Percentiles rank a stretch among this genome's conserved stretches.
Conservation (phyloP, 1,140 invertebrate species). For the Rhopalosiphum maidis region DNA sequence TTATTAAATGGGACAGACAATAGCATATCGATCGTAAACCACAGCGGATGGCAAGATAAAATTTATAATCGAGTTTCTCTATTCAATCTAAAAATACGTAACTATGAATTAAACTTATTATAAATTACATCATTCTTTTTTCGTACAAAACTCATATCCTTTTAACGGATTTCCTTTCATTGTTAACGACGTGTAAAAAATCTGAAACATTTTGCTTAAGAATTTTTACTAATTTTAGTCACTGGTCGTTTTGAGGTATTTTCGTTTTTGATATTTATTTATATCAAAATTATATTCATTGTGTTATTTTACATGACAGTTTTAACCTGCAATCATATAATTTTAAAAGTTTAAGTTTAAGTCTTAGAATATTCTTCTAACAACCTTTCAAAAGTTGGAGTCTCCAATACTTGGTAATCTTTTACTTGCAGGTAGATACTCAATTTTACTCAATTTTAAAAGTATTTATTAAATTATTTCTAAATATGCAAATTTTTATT, state of each 20-base stretch:
- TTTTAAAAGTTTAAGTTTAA: not conserved
- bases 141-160: not conserved
- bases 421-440: not conserved
- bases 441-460: no score
- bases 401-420: not conserved
- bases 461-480: no score
- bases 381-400: not conserved
- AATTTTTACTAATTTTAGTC: constrained; percentile 12
- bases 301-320: not conserved
- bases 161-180: constrained; percentile 4
- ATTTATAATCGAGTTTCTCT: constrained; percentile 44
- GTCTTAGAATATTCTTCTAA: not conserved
- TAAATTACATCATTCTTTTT: constrained; percentile 24
- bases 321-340: not conserved
- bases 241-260: not conserved
- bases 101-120: constrained; percentile 44
- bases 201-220: not conserved
- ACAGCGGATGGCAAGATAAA: constrained; percentile 3
- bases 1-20: constrained; percentile 55
- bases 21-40: constrained; percentile 49
- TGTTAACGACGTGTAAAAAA: not conserved
- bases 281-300: not conserved
- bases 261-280: not conserved
- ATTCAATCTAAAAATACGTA: constrained; percentile 16
- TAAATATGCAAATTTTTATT: no score